phyloP scores from a whole-genome alignment of 2,797 vertebrate species.

The Otolemur crassicaudatus region DNA sequence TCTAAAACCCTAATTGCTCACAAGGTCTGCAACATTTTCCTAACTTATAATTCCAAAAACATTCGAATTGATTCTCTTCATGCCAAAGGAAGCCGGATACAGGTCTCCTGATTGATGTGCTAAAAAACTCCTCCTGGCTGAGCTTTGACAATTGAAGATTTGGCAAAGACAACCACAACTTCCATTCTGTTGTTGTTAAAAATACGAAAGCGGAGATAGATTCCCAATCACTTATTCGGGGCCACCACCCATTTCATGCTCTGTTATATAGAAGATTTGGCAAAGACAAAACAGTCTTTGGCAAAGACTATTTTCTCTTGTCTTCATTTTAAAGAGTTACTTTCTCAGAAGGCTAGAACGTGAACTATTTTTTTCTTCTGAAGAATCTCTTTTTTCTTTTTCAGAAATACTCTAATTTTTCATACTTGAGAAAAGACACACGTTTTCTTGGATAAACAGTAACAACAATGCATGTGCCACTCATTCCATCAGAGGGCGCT shows the following conservation, averaged over 20 bases:
- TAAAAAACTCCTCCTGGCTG: neutral
- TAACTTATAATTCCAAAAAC: neutral
- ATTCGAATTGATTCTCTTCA: neutral
- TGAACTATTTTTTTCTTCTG: neutral
- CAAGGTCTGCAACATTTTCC: slow-evolving; percentile 25
- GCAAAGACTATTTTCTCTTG: neutral
- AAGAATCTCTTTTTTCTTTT: neutral
- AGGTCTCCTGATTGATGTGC: slow-evolving; percentile 56
- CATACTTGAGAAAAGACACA: neutral
- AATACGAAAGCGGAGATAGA: slow-evolving; percentile 32
- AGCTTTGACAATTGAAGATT: neutral
- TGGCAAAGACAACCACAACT: slow-evolving; percentile 26
- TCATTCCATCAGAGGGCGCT: neutral
- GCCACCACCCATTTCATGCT: neutral
- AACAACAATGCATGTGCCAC: neutral
- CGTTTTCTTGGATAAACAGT: neutral
- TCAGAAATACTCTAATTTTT: neutral
- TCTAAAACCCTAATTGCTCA: neutral
- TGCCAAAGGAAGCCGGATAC: slow-evolving; percentile 68
- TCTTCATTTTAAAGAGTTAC: neutral
- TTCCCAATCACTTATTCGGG: neutral
- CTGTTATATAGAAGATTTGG: neutral
- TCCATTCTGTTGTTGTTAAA: slow-evolving; percentile 38
- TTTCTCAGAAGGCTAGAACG: neutral
- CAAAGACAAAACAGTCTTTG: no score